phyloP scores from a whole-genome alignment of 2,113 vertebrate genomes.

The Crotalus tigris region DNA sequence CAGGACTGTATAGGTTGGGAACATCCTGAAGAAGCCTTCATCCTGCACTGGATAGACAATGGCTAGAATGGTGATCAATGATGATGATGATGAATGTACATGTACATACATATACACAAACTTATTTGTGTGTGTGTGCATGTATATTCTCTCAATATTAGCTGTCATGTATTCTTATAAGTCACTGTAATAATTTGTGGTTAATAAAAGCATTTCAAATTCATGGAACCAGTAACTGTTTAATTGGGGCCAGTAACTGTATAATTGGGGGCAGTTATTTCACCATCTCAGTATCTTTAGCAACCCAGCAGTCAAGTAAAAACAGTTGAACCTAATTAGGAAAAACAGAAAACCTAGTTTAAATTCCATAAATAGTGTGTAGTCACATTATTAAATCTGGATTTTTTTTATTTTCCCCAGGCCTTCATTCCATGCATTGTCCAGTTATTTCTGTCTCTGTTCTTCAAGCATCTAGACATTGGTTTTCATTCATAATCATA shows the following conservation, averaged over 20 bases:
- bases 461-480: not conserved
- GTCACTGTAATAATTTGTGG: slow-evolving; percentile 19
- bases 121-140: too few species aligned
- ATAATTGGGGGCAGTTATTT: slow-evolving; percentile 5
- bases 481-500: not conserved
- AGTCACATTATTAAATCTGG: not conserved
- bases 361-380: not conserved
- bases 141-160: not conserved
- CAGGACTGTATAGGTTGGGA: not conserved
- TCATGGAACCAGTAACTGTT: slow-evolving; percentile 6
- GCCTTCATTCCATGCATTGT: not conserved
- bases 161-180: not conserved
- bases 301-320: slow-evolving; percentile 13
- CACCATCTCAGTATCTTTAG: slow-evolving; percentile 16
- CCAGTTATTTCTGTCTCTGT: not conserved
- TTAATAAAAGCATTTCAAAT: slow-evolving; percentile 13
- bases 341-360: not conserved
- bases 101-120: not conserved
- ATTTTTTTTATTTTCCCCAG: not conserved
- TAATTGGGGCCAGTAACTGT: slow-evolving; percentile 11
- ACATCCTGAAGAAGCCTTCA: not conserved
- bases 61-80: not conserved
- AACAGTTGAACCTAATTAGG: not conserved
- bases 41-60: not conserved
- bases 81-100: not conserved